Evolutionary conservation across 2,888 invertebrate genomes (phyloP), one percentile per base, ranked within the genome.

Genomic region (Tachystola acroxantha): DNA sequence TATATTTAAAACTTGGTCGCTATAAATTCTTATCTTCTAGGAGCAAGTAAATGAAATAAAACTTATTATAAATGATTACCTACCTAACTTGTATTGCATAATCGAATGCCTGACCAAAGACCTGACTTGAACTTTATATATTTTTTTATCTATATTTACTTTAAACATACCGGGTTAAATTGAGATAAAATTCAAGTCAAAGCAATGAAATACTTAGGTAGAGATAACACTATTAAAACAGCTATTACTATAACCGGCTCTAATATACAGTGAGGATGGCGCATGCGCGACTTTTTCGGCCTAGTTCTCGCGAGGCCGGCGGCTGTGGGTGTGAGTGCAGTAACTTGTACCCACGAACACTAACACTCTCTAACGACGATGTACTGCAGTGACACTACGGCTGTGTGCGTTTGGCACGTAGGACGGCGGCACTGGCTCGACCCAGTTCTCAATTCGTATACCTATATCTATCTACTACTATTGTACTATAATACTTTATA

Each of bases 201-300:
- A 16, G 16, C 6, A 16, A 16, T 16, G 3, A 16, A 16, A 16
- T 16, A 16, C 16, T 16, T 16, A 16, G 16, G 16, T 16, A 16
- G 16, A 24, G 24, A 7, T 24, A 24, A 6, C 9, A 24, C 16
- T 16, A 24, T n/a, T n/a, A n/a, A n/a, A n/a, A n/a, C n/a, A n/a
- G n/a, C n/a, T n/a, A n/a, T n/a, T 9, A 24, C 9, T 24, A 24
- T n/a, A 24, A 9, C 3, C 7, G 24, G 24, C 3, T 6, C 5
- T 24, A 9, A 24, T 24, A 24, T 24, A 9, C 2, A 11, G 11
- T 10, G 27, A 27, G 7, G 27, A 27, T 16, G 31, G 29, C 39
- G 72, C 74, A 71, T 69, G 76, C 73, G 76, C 65, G 66, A 65
- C 59, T 68, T 72, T 68, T 74, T 69, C 58, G 76, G 68, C 78